Conservation (phyloP, 2,888 invertebrate species). For the Craniophora ligustri region DNA sequence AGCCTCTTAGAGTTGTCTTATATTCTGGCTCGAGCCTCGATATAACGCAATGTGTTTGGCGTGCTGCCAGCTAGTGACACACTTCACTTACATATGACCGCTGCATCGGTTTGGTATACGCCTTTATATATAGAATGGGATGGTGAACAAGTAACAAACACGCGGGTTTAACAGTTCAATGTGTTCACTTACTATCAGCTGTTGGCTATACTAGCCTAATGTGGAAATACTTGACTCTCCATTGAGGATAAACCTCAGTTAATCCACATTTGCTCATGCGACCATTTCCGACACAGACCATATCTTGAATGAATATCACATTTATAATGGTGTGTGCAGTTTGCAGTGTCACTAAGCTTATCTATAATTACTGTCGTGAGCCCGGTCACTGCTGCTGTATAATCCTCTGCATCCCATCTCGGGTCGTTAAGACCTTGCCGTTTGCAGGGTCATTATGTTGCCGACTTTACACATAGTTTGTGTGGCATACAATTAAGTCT, state of each 20-base stretch:
- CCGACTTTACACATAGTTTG: background rate
- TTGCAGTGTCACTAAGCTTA: background rate
- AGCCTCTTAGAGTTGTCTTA: background rate
- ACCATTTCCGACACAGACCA: background rate
- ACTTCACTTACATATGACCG: conserved; percentile 6
- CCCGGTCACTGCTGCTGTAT: background rate
- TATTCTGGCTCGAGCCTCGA: background rate
- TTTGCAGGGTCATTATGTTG: background rate
- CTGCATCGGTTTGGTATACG: background rate
- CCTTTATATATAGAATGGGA: conserved; percentile 7
- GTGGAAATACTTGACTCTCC: no score
- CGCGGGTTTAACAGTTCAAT: no score
- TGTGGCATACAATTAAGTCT: no score
- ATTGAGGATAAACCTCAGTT: no score
- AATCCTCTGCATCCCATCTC: background rate
- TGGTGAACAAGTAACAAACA: no score
- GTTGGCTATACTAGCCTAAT: no score
- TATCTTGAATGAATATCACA: background rate
- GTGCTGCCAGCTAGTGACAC: conserved; percentile 1
- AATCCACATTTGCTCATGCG: no score
- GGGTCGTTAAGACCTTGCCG: background rate
- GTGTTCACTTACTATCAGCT: no score
- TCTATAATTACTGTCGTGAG: conserved; percentile 13
- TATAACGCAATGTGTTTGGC: conserved; percentile 2
- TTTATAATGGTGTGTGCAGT: background rate